phyloP scores from a whole-genome alignment of 1,140 invertebrate genomes.

The Drosophila tsacasi region DNA sequence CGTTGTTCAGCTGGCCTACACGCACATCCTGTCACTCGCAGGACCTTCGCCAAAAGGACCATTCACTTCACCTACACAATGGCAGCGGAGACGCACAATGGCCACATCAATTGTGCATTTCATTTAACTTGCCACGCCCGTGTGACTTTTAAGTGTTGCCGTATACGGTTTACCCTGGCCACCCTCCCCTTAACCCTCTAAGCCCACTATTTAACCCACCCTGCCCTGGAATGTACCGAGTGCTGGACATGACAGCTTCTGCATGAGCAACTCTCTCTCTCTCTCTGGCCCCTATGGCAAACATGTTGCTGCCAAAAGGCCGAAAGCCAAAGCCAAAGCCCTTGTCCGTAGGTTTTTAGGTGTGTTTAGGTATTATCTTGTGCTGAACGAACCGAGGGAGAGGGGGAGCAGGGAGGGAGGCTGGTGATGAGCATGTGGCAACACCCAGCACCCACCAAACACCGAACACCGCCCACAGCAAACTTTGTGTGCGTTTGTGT shows the following conservation, averaged over 20 bases:
- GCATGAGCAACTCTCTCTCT: constrained; percentile 69
- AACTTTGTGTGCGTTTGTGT: constrained; percentile 73
- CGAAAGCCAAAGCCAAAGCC: constrained; percentile 47
- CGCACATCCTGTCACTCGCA: constrained; percentile 64
- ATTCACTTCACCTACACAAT: constrained; percentile 55
- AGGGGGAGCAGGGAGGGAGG: background rate
- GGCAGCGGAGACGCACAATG: constrained; percentile 57
- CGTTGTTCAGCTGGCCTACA: constrained; percentile 4
- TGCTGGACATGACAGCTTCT: constrained; percentile 84
- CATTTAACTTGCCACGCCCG: constrained; percentile 82
- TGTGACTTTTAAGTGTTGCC: constrained; percentile 82
- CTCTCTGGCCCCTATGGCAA: constrained; percentile 71
- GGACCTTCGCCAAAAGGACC: constrained; percentile 43
- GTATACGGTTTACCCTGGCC: constrained; percentile 8
- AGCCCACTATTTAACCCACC: constrained; percentile 7
- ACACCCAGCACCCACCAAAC: constrained; percentile 15
- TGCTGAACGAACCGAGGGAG: background rate
- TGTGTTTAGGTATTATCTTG: constrained; percentile 83
- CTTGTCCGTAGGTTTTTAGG: constrained; percentile 67
- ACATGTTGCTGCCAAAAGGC: constrained; percentile 51
- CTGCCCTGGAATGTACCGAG: constrained; percentile 55
- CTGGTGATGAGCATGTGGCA: constrained; percentile 38
- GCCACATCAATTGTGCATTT: constrained; percentile 81
- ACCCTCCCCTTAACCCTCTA: constrained; percentile 20
- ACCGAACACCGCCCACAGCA: constrained; percentile 35